Conservation (phyloP, 2,797 vertebrate species). For the Hydrolagus colliei region DNA sequence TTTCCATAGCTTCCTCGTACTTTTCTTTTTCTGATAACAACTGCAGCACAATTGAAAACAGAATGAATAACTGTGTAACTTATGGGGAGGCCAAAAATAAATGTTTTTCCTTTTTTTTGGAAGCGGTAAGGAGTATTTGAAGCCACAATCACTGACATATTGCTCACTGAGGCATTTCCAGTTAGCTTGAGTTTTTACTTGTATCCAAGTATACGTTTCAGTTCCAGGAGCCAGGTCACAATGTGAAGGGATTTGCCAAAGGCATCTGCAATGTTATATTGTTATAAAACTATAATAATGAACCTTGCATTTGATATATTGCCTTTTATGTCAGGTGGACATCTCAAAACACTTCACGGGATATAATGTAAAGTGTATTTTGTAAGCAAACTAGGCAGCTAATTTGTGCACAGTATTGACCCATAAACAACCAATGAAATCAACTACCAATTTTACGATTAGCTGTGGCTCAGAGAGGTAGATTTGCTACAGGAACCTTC, state of each 20-base stretch:
- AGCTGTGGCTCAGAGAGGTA: no score
- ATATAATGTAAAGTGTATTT: no score
- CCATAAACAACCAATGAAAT: no score
- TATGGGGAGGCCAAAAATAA: background rate
- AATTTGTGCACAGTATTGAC: no score
- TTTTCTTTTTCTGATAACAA: conserved; percentile 68
- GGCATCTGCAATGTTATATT: background rate
- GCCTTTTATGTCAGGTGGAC: no score
- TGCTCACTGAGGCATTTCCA: background rate
- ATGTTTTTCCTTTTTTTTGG: background rate
- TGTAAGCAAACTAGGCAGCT: no score
- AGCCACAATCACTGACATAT: background rate
- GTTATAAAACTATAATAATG: no score
- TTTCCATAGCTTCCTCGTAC: conserved; percentile 63
- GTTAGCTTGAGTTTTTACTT: background rate
- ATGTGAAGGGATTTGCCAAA: background rate
- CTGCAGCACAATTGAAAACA: conserved; percentile 45
- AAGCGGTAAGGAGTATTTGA: background rate
- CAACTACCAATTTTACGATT: no score
- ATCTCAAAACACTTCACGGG: no score
- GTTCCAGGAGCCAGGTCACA: background rate
- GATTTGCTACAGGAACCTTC: no score
- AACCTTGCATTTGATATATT: no score
- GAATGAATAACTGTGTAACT: background rate
- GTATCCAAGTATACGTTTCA: background rate